Percentiles rank a stretch among this genome's conserved stretches.
These are phyloP conservation scores for Drosophila setifemur DNA, from an alignment of 1,140 invertebrate genomes.

Conservation along the genomic window DNA sequence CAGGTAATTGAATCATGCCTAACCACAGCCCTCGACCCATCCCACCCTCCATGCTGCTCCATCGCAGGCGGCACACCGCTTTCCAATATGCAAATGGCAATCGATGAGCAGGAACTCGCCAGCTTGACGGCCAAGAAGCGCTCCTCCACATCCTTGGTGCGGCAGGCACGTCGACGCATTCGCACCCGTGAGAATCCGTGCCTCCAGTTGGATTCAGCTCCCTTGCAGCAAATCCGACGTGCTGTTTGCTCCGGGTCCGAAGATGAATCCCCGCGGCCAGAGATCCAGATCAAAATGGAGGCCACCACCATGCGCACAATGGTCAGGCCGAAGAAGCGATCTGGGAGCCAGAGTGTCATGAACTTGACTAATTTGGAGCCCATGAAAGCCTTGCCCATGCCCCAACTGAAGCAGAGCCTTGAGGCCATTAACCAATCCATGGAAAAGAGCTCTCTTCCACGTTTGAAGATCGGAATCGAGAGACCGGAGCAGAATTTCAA, in stretches of 20 bases:
- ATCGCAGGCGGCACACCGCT: slow-evolving; percentile 27
- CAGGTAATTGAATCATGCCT: not conserved
- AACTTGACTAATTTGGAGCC: slow-evolving; percentile 2
- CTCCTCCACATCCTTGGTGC: slow-evolving; percentile 46
- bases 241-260: slow-evolving; percentile 24
- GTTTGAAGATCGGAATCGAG: slow-evolving; percentile 7
- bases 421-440: slow-evolving; percentile 9
- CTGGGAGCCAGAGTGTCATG: not conserved
- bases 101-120: slow-evolving; percentile 26
- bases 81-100: slow-evolving; percentile 23
- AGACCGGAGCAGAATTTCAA: not conserved
- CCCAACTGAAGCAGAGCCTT: slow-evolving; percentile 17
- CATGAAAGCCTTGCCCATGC: slow-evolving; percentile 36
- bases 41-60: slow-evolving; percentile 12
- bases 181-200: slow-evolving; percentile 40
- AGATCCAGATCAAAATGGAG: slow-evolving; percentile 56
- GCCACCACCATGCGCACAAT: slow-evolving; percentile 28
- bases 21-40: slow-evolving; percentile 3
- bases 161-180: slow-evolving; percentile 47
- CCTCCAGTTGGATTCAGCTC: slow-evolving; percentile 2
- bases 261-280: slow-evolving; percentile 24
- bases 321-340: slow-evolving; percentile 22
- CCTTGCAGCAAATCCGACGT: not conserved
- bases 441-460: slow-evolving; percentile 7
- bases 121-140: slow-evolving; percentile 18